Evolutionary conservation across 2,113 vertebrate species (phyloP).

Genomic region (Diadophis punctatus): DNA sequence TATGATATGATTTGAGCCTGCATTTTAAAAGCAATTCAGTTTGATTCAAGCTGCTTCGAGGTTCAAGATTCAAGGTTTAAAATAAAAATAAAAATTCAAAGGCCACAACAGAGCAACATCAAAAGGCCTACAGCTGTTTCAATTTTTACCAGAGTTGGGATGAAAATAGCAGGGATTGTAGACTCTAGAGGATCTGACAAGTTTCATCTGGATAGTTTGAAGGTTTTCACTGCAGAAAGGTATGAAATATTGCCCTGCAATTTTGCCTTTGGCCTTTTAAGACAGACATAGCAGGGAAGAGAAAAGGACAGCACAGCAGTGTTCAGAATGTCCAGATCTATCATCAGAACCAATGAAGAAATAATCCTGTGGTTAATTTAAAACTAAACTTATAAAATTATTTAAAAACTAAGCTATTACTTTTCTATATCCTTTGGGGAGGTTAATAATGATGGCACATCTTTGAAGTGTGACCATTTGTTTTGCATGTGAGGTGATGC

Average conservation of each 20-base stretch:
- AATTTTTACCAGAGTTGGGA: neutral
- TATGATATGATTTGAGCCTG: neutral
- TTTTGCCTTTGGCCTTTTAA: neutral
- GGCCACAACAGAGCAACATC: neutral
- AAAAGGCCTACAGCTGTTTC: neutral
- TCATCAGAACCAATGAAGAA: neutral
- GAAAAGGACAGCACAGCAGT: neutral
- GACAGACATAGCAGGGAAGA: neutral
- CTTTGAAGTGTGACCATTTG: neutral
- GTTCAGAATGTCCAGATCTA: neutral
- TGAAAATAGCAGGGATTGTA: neutral
- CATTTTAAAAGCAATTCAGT: neutral
- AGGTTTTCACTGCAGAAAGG: neutral
- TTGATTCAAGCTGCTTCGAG: neutral
- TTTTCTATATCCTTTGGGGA: neutral
- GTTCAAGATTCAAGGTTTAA: neutral
- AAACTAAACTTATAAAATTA: neutral
- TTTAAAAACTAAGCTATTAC: neutral
- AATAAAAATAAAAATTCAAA: neutral
- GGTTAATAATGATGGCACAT: neutral
- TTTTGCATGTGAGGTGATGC: neutral
- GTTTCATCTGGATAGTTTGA: neutral
- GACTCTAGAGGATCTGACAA: neutral
- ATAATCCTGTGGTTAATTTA: neutral
- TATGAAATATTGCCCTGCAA: neutral